Conservation (phyloP, 2,113 vertebrate species). For the Procavia capensis region DNA sequence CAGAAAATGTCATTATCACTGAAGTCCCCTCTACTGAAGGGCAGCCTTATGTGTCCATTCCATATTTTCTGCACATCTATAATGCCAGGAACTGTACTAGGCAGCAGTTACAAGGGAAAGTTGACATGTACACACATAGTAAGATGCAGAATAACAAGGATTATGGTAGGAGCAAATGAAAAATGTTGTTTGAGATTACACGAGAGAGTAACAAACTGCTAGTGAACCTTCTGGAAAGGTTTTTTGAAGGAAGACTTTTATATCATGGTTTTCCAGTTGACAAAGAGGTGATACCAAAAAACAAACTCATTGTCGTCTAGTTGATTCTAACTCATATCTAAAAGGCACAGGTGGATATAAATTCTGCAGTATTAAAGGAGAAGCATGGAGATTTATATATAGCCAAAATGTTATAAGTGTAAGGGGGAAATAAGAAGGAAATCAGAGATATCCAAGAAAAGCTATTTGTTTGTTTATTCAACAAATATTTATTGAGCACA, state of each 20-base stretch:
- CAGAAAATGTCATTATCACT: background rate
- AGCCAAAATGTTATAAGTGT: background rate
- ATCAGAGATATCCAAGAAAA: background rate
- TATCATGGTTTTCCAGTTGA: background rate
- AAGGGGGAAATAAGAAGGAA: background rate
- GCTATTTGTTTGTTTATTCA: background rate
- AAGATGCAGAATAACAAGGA: too few relatives aligned
- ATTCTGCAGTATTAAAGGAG: background rate
- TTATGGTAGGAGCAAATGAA: background rate
- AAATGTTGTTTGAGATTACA: background rate
- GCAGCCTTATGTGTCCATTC: background rate
- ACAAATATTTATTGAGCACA: background rate
- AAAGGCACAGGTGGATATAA: background rate
- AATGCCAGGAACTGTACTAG: background rate
- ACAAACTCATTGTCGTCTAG: too few relatives aligned
- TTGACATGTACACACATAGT: background rate
- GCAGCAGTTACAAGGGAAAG: background rate
- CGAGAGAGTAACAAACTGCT: background rate
- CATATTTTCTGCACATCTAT: background rate
- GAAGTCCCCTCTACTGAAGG: background rate
- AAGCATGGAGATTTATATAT: background rate
- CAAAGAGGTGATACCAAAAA: background rate
- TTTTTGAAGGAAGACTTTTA: background rate
- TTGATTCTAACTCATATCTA: background rate
- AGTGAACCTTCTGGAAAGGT: background rate